Conservation (phyloP, 2,797 vertebrate genomes). For the Pangasius krempfi region DNA sequence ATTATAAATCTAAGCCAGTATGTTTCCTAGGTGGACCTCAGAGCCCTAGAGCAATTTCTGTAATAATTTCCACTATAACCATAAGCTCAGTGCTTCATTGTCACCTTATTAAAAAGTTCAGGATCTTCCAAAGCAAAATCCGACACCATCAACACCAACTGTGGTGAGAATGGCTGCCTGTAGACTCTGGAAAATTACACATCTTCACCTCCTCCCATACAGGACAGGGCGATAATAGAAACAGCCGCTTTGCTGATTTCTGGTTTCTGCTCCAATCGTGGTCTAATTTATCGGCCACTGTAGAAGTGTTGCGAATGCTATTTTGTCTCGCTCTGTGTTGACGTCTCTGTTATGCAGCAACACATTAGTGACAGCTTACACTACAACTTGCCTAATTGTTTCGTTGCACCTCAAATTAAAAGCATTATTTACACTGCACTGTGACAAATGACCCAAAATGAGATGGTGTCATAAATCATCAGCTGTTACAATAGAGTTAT, state of each 20-base stretch:
- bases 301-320: background rate
- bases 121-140: slow-evolving; percentile 5
- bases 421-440: background rate
- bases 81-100: background rate
- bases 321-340: background rate
- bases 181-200: background rate
- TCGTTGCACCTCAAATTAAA: background rate
- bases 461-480: slow-evolving; percentile 6
- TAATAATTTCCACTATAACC: background rate
- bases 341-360: background rate
- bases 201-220: slow-evolving; percentile 3
- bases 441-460: slow-evolving; percentile 2
- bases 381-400: slow-evolving; percentile 22
- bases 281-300: background rate
- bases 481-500: no score
- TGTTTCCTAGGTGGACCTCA: background rate
- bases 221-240: slow-evolving; percentile 26
- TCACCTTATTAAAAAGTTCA: background rate
- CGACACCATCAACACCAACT: slow-evolving; percentile 30
- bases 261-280: background rate
- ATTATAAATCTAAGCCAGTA: background rate
- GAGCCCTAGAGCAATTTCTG: background rate
- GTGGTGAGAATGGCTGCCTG: slow-evolving; percentile 16
- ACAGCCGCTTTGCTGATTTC: slow-evolving; percentile 1
- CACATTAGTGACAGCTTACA: slow-evolving; percentile 26